Evolutionary conservation across 2,113 vertebrate species (phyloP), one percentile per base, ranked within the genome.

Genomic region (Rhineura floridana): DNA sequence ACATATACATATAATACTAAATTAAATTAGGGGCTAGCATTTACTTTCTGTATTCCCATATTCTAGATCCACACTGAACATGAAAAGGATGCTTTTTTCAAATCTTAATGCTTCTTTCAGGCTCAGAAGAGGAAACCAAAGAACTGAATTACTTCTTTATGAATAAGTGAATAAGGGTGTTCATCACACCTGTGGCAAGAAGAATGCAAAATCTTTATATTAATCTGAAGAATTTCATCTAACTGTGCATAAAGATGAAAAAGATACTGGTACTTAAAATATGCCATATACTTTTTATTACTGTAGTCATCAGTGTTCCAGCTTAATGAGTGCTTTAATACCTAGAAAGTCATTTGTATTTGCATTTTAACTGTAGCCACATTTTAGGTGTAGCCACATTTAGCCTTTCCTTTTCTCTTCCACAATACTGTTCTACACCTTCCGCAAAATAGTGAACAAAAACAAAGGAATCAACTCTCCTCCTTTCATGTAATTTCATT

Each of bases 311-410:
- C 95, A 96, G 81, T 62, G 86, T 93, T 96, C 33, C 90, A 94
- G 62, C 6, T 90, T 93, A 96, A 90, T 91, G 42, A 42, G 81
- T 91, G 73, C 65, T 96, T 96, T 91, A 94, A 96, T 95, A 92
- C 87, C 85, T 90, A 94, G 92, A 94, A 96, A 91, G 95, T 93
- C n/a, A 93, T 88, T 90, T 91, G 55, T 1, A 96, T 96, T 96
- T 96, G 70, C 94, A 96, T 96, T 95, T 96, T 96, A 96, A 95
- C 90, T 93, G 88, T 92, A 93, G 91, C 69, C 78, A 83, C 92
- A 78, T 67, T 67, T 67, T 67, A n/a, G 55, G 15, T 93, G 87
- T 4, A 59, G 55, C 55, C 55, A 59, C 55, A 5, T 93, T 96
- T 93, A n/a, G 72, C 4, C 5, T 67, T n/a, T 95, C 70, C 44